A percentile compares a stretch with the other conserved stretches of the same genome.
Evolutionary conservation across 2,797 vertebrate species (phyloP).

Genomic region (Acanthiza pusilla): DNA sequence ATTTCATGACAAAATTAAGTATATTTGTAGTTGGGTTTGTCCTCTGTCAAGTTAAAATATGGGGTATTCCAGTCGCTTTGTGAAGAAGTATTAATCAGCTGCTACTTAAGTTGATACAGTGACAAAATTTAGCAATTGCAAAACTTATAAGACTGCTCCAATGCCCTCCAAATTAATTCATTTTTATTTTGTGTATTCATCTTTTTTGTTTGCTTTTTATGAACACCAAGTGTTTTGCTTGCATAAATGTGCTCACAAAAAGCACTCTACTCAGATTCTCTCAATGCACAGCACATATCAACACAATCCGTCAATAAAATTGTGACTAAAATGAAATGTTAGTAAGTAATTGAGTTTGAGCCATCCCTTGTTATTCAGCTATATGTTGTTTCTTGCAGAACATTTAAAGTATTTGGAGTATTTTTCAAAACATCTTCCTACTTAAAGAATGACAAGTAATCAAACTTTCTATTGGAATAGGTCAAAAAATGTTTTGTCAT

Average conservation of each 20-base stretch:
- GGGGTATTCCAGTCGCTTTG: background rate
- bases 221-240: background rate
- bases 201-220: background rate
- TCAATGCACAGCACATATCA: background rate
- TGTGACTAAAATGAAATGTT: background rate
- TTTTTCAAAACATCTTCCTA: background rate
- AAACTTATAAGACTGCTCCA: background rate
- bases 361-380: background rate
- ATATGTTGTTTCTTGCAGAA: background rate
- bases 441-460: background rate
- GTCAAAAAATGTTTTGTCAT: background rate
- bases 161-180: background rate
- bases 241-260: background rate
- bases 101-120: background rate
- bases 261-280: background rate
- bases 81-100: background rate
- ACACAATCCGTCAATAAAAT: background rate
- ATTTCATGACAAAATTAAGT: background rate
- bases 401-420: background rate
- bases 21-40: background rate
- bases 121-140: background rate
- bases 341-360: background rate
- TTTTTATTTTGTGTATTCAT: background rate
- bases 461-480: background rate
- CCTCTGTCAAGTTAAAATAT: background rate